A percentile compares a stretch with the other conserved stretches of the same genome.
These are phyloP conservation scores for Malurus leucopterus DNA, from an alignment of 2,797 vertebrate genomes.

Conservation along the genomic window DNA sequence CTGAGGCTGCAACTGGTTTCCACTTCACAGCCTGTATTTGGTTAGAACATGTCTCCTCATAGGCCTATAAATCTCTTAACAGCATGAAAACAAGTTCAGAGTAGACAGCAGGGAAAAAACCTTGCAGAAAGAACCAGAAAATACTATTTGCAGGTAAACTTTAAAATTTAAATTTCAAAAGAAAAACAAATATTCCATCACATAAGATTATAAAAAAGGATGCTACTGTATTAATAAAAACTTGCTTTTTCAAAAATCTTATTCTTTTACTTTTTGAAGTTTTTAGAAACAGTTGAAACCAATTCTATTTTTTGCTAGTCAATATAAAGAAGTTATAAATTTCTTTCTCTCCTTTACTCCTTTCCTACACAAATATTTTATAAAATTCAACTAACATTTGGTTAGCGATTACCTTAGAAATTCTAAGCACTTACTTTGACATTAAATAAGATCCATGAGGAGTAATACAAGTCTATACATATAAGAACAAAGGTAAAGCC, in stretches of 20 bases:
- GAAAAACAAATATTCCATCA: not conserved
- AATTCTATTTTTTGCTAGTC: not conserved
- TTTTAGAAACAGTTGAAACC: not conserved
- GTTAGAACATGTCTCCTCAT: not conserved
- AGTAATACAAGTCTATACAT: not conserved
- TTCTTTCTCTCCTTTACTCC: not conserved
- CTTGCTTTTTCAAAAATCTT: not conserved
- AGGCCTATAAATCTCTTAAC: not conserved
- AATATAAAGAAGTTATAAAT: not conserved
- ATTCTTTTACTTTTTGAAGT: not conserved
- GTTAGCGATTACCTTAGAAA: not conserved
- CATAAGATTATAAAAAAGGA: not conserved
- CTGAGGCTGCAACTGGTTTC: not conserved
- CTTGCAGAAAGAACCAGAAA: not conserved
- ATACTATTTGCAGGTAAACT: not conserved
- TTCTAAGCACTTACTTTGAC: not conserved
- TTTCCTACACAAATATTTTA: not conserved
- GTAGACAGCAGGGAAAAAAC: not conserved
- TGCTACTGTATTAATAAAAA: not conserved
- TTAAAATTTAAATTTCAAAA: not conserved
- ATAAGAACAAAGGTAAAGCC: not conserved
- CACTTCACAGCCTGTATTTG: not conserved
- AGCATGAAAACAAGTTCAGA: not conserved
- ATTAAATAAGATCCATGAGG: not conserved
- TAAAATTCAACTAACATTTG: not conserved